phyloP scores from a whole-genome alignment of 2,797 vertebrate genomes.

The Halcyon chelicuti region DNA sequence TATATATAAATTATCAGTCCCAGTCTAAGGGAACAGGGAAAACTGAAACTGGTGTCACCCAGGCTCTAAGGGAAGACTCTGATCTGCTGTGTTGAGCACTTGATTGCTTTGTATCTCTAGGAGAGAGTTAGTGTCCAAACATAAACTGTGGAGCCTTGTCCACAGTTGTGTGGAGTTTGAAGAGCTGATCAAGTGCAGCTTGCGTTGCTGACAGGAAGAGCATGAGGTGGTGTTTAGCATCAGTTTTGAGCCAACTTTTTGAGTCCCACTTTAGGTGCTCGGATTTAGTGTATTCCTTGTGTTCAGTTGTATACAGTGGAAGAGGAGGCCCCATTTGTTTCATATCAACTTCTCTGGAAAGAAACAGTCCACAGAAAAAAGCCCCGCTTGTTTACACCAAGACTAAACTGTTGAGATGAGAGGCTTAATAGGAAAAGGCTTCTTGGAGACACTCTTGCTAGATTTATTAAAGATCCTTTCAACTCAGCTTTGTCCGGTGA shows the following conservation, averaged over 20 bases:
- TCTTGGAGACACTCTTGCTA: not conserved
- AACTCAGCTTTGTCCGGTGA: not conserved
- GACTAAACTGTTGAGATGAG: not conserved
- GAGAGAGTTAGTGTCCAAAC: not conserved
- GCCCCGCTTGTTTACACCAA: not conserved
- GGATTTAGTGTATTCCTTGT: not conserved
- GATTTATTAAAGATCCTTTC: not conserved
- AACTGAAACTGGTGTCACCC: not conserved
- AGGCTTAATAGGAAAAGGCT: not conserved
- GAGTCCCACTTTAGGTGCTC: not conserved
- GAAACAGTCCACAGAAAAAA: not conserved
- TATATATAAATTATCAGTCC: not conserved
- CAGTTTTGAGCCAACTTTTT: not conserved
- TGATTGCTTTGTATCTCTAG: not conserved
- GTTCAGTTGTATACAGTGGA: fast-evolving
- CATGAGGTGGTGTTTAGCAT: not conserved
- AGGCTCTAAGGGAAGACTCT: not conserved
- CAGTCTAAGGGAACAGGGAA: not conserved
- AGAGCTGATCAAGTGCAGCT: not conserved
- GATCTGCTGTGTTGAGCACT: not conserved
- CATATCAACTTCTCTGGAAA: not conserved
- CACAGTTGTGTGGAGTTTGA: fast-evolving
- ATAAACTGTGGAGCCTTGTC: fast-evolving
- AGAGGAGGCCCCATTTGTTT: fast-evolving
- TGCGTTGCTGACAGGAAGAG: fast-evolving